Base-by-base conservation (phyloP, 2,888 invertebrate genomes). In the Helleia helle region DNA sequence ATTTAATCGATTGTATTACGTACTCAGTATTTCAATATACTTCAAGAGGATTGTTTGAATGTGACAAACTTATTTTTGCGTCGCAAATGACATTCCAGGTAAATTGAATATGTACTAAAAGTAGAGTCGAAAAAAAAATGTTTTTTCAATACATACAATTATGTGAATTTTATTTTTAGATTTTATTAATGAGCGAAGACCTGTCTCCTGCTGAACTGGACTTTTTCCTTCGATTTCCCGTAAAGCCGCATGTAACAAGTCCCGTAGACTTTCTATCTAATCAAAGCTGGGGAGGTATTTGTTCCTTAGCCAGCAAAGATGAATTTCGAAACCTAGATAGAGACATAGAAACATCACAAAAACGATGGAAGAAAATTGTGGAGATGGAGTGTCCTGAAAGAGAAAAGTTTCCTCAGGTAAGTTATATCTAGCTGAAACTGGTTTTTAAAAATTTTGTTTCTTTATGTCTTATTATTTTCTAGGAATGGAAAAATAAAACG, bases 21-120 rank as follows among this genome's bases (percentile, higher is more conserved):
- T 96, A 93, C 70, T 95, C 95, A 1, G 96, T 98, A 1, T 98
- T 95, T 66, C 93, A 95, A 72, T 98, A 98, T 76, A 97, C 97
- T 2, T 93, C 94, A 0, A 85, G 97, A 58, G 97, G 98, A 8
- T 86, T 98, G 34, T 98, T 98, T 70, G 97, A 98, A 79, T 94
- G 94, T 59, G 97, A 98, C 72, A 98, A 98, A 75, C 88, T 98
- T 41, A 97, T 97, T 62, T 97, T 97, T 75, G 93, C 95, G 3
- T 93, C 96, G 1, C 97, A 97, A 83, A 96, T 97, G 96, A 92
- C 96, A 7, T 97, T 98, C 70, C 94, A 94, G 88, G 95, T 94
- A 65, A 52, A 17, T 22, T 18, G 4, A 4, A 5, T 18, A n/a
- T n/a, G n/a, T n/a, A 18, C 5, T 18, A 18, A 3, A 18, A 18